Conservation (phyloP, 64 coral and sea anemone species). For the Stichodactyla mertensii region DNA sequence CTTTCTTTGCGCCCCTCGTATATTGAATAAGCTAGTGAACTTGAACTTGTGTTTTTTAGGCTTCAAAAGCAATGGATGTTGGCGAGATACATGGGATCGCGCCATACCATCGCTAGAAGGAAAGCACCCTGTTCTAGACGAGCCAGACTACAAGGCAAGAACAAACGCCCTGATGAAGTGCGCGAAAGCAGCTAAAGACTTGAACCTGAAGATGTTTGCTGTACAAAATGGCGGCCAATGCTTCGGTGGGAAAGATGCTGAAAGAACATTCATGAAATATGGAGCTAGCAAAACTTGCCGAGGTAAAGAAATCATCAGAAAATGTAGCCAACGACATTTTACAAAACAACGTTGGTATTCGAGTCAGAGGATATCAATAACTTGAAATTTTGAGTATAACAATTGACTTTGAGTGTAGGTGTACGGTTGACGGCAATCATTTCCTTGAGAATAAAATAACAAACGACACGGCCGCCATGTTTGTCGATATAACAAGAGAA, state of each 20-base stretch:
- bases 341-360: background rate
- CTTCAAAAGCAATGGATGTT: constrained; percentile 83
- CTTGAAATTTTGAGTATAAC: too few relatives aligned
- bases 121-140: constrained; percentile 61
- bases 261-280: constrained; percentile 69
- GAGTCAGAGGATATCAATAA: too few relatives aligned
- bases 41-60: constrained; percentile 9
- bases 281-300: constrained; percentile 55
- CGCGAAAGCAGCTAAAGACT: constrained; percentile 59
- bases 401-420: too few relatives aligned
- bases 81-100: constrained; percentile 73
- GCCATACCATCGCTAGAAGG: constrained; percentile 69
- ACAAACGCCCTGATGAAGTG: constrained; percentile 87
- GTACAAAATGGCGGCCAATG: constrained; percentile 88
- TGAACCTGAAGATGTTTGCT: constrained; percentile 65
- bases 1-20: background rate
- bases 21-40: too few relatives aligned
- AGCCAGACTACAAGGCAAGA: constrained; percentile 78
- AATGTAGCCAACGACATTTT: background rate
- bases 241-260: constrained; percentile 69
- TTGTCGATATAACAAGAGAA: too few relatives aligned
- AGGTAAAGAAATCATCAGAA: constrained; percentile 12
- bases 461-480: too few relatives aligned
- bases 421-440: too few relatives aligned
- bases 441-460: too few relatives aligned